Conservation (phyloP, 2,888 invertebrate genomes). For the Sphaerophoria rueppellii region DNA sequence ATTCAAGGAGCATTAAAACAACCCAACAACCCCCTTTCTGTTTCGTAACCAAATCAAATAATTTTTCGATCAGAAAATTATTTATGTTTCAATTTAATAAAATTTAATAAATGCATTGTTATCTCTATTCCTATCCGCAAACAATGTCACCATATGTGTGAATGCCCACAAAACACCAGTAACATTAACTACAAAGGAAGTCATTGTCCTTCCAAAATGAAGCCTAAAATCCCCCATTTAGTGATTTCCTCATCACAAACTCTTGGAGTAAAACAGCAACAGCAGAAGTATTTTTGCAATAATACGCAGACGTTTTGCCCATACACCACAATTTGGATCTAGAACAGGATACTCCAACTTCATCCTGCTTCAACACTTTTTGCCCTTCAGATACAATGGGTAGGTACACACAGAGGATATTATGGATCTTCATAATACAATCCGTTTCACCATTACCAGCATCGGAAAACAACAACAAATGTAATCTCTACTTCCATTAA, state of each 20-base stretch:
- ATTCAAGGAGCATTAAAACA: too few species aligned
- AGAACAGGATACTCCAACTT: neutral
- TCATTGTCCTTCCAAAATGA: slow-evolving; percentile 68
- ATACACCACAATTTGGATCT: neutral
- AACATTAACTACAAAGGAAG: slow-evolving; percentile 58
- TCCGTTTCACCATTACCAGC: slow-evolving; percentile 20
- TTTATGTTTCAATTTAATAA: slow-evolving; percentile 34
- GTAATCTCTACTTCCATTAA: slow-evolving; percentile 73
- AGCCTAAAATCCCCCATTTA: slow-evolving; percentile 59
- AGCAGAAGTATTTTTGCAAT: slow-evolving; percentile 47
- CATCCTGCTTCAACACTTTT: slow-evolving; percentile 30
- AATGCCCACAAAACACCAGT: slow-evolving; percentile 62
- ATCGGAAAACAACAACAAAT: slow-evolving; percentile 36
- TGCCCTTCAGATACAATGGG: neutral
- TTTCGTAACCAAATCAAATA: too few species aligned
- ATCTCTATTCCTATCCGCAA: neutral
- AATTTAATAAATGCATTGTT: slow-evolving; percentile 35
- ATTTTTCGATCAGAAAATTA: neutral
- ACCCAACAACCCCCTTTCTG: too few species aligned
- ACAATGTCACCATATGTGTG: slow-evolving; percentile 43
- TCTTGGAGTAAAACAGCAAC: slow-evolving; percentile 30
- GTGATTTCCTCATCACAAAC: slow-evolving; percentile 6
- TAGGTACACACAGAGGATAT: slow-evolving; percentile 33
- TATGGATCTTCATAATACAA: slow-evolving; percentile 32
- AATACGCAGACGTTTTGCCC: slow-evolving; percentile 53